Evolutionary conservation across 2,113 vertebrate species (phyloP).

Genomic region (Hemiscyllium ocellatum): DNA sequence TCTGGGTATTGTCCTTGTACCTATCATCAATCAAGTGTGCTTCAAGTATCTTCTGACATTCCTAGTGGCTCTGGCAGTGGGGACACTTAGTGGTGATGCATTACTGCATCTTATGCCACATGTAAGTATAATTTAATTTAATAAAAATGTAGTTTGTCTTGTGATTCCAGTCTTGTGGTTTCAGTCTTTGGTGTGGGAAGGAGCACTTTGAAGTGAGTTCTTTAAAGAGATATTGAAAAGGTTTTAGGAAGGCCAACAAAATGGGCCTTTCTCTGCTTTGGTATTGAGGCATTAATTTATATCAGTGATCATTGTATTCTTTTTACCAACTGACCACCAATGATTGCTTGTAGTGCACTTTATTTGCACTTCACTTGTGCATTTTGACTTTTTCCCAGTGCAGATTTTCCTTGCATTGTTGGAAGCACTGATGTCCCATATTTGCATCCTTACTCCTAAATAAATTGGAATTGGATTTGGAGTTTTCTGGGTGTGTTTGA

Average conservation of each 20-base stretch:
- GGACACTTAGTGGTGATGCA: constrained; percentile 94
- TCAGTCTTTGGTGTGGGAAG: too few relatives aligned
- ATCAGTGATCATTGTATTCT: not conserved
- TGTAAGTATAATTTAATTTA: constrained; percentile 59
- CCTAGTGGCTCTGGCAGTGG: constrained; percentile 92
- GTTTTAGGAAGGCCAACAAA: not conserved
- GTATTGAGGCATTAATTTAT: not conserved
- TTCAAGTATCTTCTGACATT: constrained; percentile 98
- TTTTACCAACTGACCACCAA: not conserved
- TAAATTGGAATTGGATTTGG: not conserved
- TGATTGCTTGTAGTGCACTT: not conserved
- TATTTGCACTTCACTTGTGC: not conserved
- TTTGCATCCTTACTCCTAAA: not conserved
- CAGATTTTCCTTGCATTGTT: not conserved
- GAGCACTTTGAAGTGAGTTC: not conserved
- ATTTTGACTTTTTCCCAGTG: not conserved
- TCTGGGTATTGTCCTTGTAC: constrained; percentile 87
- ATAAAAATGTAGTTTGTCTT: not conserved
- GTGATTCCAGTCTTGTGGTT: not conserved
- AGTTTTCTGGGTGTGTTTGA: not conserved
- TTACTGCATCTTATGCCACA: constrained; percentile 94
- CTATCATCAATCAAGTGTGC: constrained; percentile 94
- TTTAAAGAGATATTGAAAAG: not conserved
- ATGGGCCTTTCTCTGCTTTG: not conserved
- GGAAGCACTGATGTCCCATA: not conserved